Conservation (phyloP, 92 coral and sea anemone genomes). For the Zoanthus sociatus region DNA sequence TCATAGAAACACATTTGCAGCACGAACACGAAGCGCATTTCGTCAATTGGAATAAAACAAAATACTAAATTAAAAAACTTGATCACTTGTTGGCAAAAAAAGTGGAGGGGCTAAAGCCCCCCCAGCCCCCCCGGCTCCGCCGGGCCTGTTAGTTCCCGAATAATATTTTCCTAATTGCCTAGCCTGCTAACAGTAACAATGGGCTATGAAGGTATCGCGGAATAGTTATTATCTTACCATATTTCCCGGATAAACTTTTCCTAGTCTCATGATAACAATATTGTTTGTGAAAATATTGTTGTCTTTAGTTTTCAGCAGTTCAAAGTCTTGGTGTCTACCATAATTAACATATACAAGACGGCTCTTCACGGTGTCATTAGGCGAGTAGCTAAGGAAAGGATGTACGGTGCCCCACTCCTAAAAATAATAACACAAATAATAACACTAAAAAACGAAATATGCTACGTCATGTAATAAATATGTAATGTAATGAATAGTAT, state of each 20-base stretch:
- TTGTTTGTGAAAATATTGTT: not conserved
- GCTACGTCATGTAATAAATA: not conserved
- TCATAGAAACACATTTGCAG: too few species aligned
- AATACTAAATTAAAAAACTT: too few species aligned
- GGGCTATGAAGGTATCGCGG: not conserved
- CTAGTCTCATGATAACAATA: slow-evolving; percentile 60
- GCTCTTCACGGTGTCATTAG: slow-evolving; percentile 32
- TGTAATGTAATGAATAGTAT: not conserved
- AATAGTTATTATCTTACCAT: slow-evolving; percentile 31
- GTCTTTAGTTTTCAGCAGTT: not conserved
- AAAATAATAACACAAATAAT: not conserved
- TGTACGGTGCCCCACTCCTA: slow-evolving; percentile 28
- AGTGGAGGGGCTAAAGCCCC: too few species aligned
- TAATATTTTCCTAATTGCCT: slow-evolving; percentile 53
- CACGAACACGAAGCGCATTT: too few species aligned
- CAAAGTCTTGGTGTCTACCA: slow-evolving; percentile 52
- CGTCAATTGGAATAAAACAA: too few species aligned
- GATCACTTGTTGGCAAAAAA: too few species aligned
- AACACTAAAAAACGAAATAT: not conserved
- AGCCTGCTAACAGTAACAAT: slow-evolving; percentile 46
- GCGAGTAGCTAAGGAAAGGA: slow-evolving; percentile 54
- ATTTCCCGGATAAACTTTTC: slow-evolving; percentile 53
- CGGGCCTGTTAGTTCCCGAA: slow-evolving; percentile 40
- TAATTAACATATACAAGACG: slow-evolving; percentile 54
- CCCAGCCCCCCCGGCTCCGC: too few species aligned